phyloP scores from a whole-genome alignment of 2,888 invertebrate genomes.

The Orthosia gothica region DNA sequence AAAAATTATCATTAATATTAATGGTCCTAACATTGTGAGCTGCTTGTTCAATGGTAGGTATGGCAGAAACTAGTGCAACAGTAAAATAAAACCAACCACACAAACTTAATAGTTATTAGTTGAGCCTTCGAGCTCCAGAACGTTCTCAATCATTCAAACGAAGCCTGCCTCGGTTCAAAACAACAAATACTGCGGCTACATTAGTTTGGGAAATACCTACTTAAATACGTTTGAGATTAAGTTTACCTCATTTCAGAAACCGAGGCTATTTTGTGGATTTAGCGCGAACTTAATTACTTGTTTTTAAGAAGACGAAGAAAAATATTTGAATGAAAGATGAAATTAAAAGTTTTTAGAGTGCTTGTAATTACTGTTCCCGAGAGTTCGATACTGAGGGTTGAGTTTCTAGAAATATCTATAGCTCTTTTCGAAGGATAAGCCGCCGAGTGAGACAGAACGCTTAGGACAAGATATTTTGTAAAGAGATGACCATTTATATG shows the following conservation, averaged over 20 bases:
- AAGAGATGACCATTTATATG: not conserved
- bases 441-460: no score
- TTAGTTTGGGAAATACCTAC: constrained; percentile 18
- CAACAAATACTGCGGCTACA: not conserved
- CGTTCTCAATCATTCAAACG: not conserved
- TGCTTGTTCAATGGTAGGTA: no score
- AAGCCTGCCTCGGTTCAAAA: constrained; percentile 23
- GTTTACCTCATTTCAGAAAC: constrained; percentile 22
- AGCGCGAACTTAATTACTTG: constrained; percentile 41
- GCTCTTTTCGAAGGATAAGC: no score
- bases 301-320: constrained; percentile 19
- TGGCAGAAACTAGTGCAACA: not conserved
- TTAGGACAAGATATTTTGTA: no score
- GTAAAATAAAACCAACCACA: constrained; percentile 10
- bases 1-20: no score
- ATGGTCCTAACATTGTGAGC: no score
- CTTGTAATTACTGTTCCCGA: constrained; percentile 2
- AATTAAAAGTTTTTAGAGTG: constrained; percentile 10
- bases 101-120: constrained; percentile 2
- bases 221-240: constrained; percentile 27
- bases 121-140: not conserved
- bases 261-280: constrained; percentile 29
- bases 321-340: constrained; percentile 12
- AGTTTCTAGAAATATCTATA: not conserved
- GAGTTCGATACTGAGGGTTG: not conserved